Evolutionary conservation across 2,888 invertebrate genomes (phyloP).

Genomic region (Ferrisia virgata): DNA sequence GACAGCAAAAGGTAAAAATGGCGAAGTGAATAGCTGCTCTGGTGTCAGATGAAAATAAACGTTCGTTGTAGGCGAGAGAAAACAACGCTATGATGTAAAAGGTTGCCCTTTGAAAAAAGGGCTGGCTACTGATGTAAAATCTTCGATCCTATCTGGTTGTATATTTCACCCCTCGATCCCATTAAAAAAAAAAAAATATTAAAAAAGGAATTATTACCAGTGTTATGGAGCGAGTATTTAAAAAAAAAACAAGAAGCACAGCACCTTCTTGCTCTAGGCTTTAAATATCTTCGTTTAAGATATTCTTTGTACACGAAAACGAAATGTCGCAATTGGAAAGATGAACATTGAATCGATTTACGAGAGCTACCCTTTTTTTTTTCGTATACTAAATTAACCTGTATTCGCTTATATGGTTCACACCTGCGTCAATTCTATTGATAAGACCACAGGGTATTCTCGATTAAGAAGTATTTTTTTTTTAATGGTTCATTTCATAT

Average conservation of each 20-base stretch:
- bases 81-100: too few relatives aligned
- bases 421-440: not conserved
- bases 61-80: too few relatives aligned
- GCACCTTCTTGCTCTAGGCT: not conserved
- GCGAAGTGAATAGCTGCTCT: too few relatives aligned
- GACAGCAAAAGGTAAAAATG: too few relatives aligned
- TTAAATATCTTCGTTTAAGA: not conserved
- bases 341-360: too few relatives aligned
- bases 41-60: too few relatives aligned
- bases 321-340: not conserved
- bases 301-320: not conserved
- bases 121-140: not conserved
- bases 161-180: not conserved
- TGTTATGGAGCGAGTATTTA: not conserved
- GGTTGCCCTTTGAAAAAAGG: too few relatives aligned
- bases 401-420: not conserved
- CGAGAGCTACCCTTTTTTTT: not conserved
- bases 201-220: not conserved
- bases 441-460: not conserved
- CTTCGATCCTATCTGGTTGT: not conserved
- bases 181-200: not conserved
- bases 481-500: not conserved
- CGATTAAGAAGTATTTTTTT: not conserved
- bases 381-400: not conserved
- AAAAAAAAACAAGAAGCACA: not conserved